phyloP scores from a whole-genome alignment of 2,888 invertebrate species.

The Lordiphosa fenestrarum region DNA sequence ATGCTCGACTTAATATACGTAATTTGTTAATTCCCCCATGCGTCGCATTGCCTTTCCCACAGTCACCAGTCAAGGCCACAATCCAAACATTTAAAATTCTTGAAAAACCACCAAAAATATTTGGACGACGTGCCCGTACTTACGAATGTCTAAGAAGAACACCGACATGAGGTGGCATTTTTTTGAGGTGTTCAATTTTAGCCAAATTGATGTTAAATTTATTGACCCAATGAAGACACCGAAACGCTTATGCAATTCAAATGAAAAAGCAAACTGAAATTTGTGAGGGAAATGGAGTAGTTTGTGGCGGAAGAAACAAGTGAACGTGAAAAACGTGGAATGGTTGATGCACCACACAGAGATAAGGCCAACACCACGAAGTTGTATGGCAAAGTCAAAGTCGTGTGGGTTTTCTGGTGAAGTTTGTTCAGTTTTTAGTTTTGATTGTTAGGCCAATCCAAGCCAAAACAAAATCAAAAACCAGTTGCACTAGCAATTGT shows the following conservation, averaged over 20 bases:
- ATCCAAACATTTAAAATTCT: conserved; percentile 33
- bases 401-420: conserved; percentile 43
- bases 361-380: conserved; percentile 40
- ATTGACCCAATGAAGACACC: neutral
- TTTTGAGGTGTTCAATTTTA: neutral
- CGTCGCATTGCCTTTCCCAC: conserved; percentile 18
- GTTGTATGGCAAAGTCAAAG: conserved; percentile 61
- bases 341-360: conserved; percentile 16
- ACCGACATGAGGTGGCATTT: conserved; percentile 27
- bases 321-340: conserved; percentile 65
- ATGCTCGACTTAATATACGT: conserved; percentile 6
- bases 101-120: conserved; percentile 35
- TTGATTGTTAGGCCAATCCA: conserved; percentile 19
- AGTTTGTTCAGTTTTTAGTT: conserved; percentile 19
- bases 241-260: neutral
- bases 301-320: conserved; percentile 58
- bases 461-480: conserved; percentile 17
- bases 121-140: conserved; percentile 60
- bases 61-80: conserved; percentile 19
- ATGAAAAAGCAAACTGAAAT: neutral
- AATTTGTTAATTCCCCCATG: conserved; percentile 24
- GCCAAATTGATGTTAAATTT: conserved; percentile 1
- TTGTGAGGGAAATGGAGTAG: conserved; percentile 23
- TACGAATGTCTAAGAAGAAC: conserved; percentile 57
- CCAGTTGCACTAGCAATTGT: conserved; percentile 52